Evolutionary conservation across 2,888 invertebrate genomes (phyloP).

Genomic region (Eurois occulta): DNA sequence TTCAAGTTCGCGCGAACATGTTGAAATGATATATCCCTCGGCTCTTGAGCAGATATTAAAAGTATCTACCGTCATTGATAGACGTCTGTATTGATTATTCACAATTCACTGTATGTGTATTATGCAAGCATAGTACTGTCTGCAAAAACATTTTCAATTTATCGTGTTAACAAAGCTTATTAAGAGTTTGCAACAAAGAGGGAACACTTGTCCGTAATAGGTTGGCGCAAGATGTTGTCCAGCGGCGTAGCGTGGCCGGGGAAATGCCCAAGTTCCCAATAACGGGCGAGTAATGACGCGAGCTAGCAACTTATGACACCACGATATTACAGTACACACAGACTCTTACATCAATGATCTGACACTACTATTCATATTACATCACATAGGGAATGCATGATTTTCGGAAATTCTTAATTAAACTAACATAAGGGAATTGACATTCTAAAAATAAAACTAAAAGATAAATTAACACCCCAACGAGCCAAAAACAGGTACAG

Average conservation of each 20-base stretch:
- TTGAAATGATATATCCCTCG: slow-evolving; percentile 63
- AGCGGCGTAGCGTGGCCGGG: slow-evolving; percentile 79
- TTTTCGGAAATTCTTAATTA: neutral
- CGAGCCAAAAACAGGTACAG: neutral
- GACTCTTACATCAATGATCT: slow-evolving; percentile 58
- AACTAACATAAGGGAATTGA: neutral
- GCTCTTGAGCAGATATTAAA: slow-evolving; percentile 39
- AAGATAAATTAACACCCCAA: neutral
- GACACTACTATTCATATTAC: slow-evolving; percentile 17
- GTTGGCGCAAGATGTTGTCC: slow-evolving; percentile 89
- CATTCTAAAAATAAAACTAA: neutral
- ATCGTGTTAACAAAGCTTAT: slow-evolving; percentile 73
- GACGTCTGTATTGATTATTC: slow-evolving; percentile 32
- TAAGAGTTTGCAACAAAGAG: slow-evolving; percentile 78
- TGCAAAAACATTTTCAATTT: slow-evolving; percentile 42
- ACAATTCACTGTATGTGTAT: neutral
- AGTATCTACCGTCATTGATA: slow-evolving; percentile 59
- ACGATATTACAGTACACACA: slow-evolving; percentile 74
- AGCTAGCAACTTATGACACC: slow-evolving; percentile 79
- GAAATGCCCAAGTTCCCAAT: slow-evolving; percentile 87
- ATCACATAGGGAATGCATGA: neutral
- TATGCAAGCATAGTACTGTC: neutral
- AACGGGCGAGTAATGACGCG: slow-evolving; percentile 86
- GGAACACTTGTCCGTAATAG: slow-evolving; percentile 87
- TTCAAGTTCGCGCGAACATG: slow-evolving; percentile 78